Percentiles rank a stretch among this genome's conserved stretches.
These are phyloP conservation scores for Falco punctatus DNA, from an alignment of 2,113 vertebrate species.

Conservation along the genomic window DNA sequence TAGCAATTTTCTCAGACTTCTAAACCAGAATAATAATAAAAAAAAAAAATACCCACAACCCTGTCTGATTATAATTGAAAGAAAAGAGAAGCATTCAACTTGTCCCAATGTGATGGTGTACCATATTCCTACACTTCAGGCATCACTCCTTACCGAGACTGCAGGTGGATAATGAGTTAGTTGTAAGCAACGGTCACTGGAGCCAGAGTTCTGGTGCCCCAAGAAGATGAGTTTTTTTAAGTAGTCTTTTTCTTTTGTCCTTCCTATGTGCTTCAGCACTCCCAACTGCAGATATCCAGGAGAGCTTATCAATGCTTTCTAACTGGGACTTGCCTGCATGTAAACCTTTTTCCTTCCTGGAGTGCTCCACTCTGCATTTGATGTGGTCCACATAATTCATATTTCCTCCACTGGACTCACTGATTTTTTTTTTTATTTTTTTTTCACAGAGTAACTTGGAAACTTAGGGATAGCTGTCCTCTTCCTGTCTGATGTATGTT, in stretches of 20 bases:
- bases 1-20: background rate
- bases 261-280: background rate
- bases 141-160: accelerated
- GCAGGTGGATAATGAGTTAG: no score
- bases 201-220: background rate
- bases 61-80: background rate
- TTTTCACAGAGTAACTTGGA: background rate
- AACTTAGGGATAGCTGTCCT: background rate
- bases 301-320: background rate
- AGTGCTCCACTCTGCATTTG: background rate
- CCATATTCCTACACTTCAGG: accelerated
- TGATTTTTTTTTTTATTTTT: background rate
- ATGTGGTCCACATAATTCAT: accelerated
- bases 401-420: background rate
- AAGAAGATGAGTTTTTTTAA: background rate
- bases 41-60: background rate
- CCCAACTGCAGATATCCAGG: background rate
- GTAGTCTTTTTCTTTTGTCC: background rate
- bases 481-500: background rate
- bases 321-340: background rate
- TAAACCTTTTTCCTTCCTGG: background rate
- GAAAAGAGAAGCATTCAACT: background rate
- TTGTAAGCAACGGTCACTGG: background rate
- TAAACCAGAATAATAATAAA: background rate
- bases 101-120: accelerated